Conservation (phyloP, 1,140 invertebrate species). For the Zelostemma sp. region DNA sequence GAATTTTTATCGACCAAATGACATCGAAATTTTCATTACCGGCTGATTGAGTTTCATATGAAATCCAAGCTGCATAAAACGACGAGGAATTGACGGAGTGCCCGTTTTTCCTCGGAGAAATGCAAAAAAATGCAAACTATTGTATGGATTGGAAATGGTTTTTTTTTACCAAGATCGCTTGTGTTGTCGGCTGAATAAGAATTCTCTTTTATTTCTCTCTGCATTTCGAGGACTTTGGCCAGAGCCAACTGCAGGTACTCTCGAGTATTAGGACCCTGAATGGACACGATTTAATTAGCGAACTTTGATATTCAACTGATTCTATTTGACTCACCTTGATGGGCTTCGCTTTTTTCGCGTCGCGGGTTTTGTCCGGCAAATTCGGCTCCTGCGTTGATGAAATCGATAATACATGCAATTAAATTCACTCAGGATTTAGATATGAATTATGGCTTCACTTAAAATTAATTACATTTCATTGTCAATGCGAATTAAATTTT, state of each 20-base stretch:
- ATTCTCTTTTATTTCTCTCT: constrained; percentile 58
- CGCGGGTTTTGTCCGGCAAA: constrained; percentile 27
- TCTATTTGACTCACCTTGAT: constrained; percentile 27
- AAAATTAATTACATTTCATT: not conserved
- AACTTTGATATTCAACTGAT: constrained; percentile 5
- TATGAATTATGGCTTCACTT: not conserved
- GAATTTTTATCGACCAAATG: too few species aligned
- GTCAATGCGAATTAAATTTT: not conserved
- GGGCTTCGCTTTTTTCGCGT: constrained; percentile 40
- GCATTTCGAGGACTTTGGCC: constrained; percentile 57
- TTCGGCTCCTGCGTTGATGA: constrained; percentile 40
- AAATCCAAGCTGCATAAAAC: too few species aligned
- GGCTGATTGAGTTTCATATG: too few species aligned
- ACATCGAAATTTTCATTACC: too few species aligned
- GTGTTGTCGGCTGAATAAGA: constrained; percentile 52
- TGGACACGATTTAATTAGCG: constrained; percentile 1
- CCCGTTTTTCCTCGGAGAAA: too few species aligned
- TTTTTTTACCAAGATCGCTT: constrained; percentile 61
- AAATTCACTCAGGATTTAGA: not conserved
- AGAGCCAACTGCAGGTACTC: constrained; percentile 63
- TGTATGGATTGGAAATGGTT: too few species aligned
- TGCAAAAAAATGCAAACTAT: too few species aligned
- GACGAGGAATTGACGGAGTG: too few species aligned
- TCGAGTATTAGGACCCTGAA: constrained; percentile 51
- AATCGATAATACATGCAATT: not conserved